phyloP scores from a whole-genome alignment of 2,797 vertebrate species.

The Sparus aurata region DNA sequence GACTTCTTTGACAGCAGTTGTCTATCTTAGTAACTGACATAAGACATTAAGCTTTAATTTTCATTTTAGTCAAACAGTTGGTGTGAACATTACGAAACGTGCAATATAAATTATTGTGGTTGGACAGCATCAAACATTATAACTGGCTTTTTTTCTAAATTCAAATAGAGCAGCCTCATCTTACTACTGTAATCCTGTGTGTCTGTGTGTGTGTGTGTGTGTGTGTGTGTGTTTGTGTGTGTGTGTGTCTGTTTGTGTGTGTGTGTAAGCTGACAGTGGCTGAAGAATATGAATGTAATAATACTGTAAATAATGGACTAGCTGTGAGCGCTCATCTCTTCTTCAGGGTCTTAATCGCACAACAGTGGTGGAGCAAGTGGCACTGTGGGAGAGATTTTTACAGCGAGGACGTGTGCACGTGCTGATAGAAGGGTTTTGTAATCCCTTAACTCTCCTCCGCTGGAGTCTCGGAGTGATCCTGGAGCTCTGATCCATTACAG shows the following conservation, averaged over 20 bases:
- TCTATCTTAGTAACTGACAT: slow-evolving; percentile 65
- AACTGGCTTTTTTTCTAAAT: slow-evolving; percentile 20
- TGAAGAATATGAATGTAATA: slow-evolving; percentile 74
- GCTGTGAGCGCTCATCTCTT: slow-evolving; percentile 56
- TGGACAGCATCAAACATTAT: slow-evolving; percentile 35
- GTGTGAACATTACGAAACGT: slow-evolving; percentile 56
- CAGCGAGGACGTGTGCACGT: slow-evolving; percentile 19
- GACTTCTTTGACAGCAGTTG: slow-evolving; percentile 36
- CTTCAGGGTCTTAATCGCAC: slow-evolving; percentile 75
- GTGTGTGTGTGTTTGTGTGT: too few relatives aligned
- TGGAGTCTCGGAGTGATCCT: slow-evolving; percentile 29
- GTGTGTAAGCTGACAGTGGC: slow-evolving; percentile 48
- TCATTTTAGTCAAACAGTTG: slow-evolving; percentile 45
- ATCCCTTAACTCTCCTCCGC: slow-evolving; percentile 40
- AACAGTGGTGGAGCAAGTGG: slow-evolving; percentile 36
- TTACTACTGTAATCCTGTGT: slow-evolving; percentile 29
- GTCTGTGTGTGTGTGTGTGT: too few relatives aligned
- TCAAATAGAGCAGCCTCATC: slow-evolving; percentile 46
- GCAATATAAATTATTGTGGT: slow-evolving; percentile 62
- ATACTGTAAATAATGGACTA: slow-evolving; percentile 67
- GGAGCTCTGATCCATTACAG: slow-evolving; percentile 49
- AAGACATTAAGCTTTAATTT: slow-evolving; percentile 53
- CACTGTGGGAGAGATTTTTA: slow-evolving; percentile 26
- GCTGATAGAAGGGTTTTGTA: slow-evolving; percentile 54
- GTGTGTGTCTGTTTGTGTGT: too few relatives aligned